Base-by-base conservation (phyloP, 1,140 invertebrate genomes). In the Oscheius sp. region DNA sequence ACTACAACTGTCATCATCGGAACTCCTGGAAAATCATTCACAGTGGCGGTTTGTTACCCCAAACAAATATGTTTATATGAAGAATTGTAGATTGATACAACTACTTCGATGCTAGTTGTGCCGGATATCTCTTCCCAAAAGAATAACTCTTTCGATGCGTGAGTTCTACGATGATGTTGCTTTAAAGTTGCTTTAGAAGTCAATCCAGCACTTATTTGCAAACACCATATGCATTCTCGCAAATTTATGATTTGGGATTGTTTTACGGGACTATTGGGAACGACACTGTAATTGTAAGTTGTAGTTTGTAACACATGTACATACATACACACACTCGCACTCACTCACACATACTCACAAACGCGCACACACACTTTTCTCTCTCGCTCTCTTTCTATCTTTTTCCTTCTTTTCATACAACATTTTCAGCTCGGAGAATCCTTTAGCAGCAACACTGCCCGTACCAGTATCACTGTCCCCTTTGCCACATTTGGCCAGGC, bases 81-180 rank as follows among this genome's bases (percentile, higher is more conserved):
- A n/a, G n/a, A n/a, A n/a, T n/a, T n/a, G n/a, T n/a, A n/a, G 7
- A 23, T 23, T 49, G 46, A 68, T 38, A 35, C 55, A 49, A 68
- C 32, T 58, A 35, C 34, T 34, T 58, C 10, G 35, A 55, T 68
- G 31, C 29, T 61, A 3, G 38, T 7, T 7, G 28, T 55, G 15
- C 49, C 49, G 4, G 49, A 55, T n/a, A n/a, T n/a, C n/a, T n/a
- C n/a, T n/a, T n/a, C n/a, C n/a, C n/a, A n/a, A n/a, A 26, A 26
- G 4, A 55, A 55, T 7, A 7, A 55, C 28, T 13, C 28, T 15
- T 55, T 20, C 23, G 49, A 55, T n/a, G 38, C 38, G 38, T 42
- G n/a, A 42, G 38, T n/a, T n/a, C n/a, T n/a, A 42, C 38, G 10
- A n/a, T 10, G n/a, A n/a, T 10, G 10, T 42, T 10, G 10, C 10